phyloP scores from a whole-genome alignment of 1,140 invertebrate species.

The Nephila pilipes region DNA sequence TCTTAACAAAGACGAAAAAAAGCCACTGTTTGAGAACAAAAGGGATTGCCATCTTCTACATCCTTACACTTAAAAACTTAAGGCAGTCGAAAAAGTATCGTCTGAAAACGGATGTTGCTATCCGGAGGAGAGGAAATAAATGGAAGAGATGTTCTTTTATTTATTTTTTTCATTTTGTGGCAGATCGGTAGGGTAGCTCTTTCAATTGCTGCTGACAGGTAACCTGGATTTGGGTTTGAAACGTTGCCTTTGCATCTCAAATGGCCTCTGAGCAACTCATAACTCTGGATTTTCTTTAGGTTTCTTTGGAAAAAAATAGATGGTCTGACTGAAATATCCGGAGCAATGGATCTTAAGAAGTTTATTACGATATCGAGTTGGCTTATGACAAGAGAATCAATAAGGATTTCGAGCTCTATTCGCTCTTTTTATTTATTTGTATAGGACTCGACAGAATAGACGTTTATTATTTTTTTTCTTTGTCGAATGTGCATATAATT shows the following conservation, averaged over 20 bases:
- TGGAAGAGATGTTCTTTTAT: constrained; percentile 12
- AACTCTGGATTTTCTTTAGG: constrained; percentile 31
- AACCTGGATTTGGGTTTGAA: constrained; percentile 33
- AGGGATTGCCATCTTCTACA: background rate
- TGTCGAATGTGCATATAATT: too few species aligned
- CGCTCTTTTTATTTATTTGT: background rate
- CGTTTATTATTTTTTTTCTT: too few species aligned
- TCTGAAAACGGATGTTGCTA: constrained; percentile 33
- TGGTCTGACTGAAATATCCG: background rate
- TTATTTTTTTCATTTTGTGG: constrained; percentile 4
- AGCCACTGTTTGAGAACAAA: background rate
- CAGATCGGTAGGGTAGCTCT: background rate
- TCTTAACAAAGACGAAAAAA: background rate
- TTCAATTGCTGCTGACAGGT: constrained; percentile 24
- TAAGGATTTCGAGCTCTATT: background rate
- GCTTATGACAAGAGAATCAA: constrained; percentile 17
- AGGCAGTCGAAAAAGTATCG: constrained; percentile 5
- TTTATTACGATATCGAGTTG: constrained; percentile 19
- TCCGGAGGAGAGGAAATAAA: constrained; percentile 13
- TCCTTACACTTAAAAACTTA: background rate
- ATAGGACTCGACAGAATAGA: background rate
- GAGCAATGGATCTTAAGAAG: constrained; percentile 25
- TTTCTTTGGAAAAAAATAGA: background rate
- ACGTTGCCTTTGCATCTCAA: constrained; percentile 10
- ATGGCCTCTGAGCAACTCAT: constrained; percentile 18